Conservation (phyloP, 2,113 vertebrate genomes). For the Myocastor coypus region DNA sequence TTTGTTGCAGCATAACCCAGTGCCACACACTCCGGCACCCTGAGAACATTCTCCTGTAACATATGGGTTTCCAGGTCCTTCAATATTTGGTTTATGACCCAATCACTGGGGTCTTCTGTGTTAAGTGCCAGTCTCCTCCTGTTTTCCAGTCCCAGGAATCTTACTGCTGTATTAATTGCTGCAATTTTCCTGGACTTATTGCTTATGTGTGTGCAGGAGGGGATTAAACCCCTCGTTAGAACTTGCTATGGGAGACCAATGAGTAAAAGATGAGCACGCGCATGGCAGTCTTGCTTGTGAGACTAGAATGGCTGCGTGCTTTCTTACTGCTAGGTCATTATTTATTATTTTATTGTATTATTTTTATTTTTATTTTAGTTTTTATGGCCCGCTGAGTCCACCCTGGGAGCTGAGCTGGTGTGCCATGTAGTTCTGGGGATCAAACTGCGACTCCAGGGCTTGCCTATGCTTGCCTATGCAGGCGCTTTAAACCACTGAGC, state of each 20-base stretch:
- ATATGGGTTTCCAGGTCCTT: background rate
- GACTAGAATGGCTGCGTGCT: background rate
- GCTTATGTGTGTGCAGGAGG: background rate
- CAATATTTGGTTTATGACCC: background rate
- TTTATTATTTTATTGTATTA: no score
- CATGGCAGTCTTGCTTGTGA: background rate
- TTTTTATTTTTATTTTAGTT: no score
- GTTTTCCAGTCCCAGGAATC: background rate
- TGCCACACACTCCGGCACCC: background rate
- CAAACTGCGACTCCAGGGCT: no score
- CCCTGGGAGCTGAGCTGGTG: no score
- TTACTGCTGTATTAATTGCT: background rate
- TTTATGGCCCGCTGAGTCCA: no score
- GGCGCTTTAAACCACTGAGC: no score
- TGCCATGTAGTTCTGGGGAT: no score
- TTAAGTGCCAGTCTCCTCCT: background rate
- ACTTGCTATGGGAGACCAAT: background rate
- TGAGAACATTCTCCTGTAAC: background rate
- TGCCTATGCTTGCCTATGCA: no score
- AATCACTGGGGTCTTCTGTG: background rate
- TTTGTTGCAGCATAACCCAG: slow-evolving; percentile 3
- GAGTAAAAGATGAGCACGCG: background rate
- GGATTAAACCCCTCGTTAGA: background rate
- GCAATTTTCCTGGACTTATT: background rate
- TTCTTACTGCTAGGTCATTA: background rate